Conservation (phyloP, 1,140 invertebrate species). For the Bombus confusus region DNA sequence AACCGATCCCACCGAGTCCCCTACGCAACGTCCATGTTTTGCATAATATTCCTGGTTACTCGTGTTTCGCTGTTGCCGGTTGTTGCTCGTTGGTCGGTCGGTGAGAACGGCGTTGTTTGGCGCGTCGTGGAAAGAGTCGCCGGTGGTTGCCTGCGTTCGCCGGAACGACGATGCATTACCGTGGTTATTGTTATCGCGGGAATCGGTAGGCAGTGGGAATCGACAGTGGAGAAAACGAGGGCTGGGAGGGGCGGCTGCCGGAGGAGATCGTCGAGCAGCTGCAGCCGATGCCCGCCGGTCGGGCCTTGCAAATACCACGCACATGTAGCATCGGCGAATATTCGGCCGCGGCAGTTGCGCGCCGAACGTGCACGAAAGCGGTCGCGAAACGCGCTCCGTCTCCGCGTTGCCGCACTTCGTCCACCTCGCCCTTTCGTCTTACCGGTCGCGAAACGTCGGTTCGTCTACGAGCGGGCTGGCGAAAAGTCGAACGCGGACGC, state of each 20-base stretch:
- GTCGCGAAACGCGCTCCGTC: background rate
- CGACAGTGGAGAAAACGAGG: background rate
- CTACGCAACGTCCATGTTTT: background rate
- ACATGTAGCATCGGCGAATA: conserved; percentile 8
- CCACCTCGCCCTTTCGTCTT: fast-evolving
- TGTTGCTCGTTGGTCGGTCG: background rate
- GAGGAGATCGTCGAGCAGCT: background rate
- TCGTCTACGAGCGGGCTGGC: too few species aligned
- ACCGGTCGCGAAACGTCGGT: too few species aligned
- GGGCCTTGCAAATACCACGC: conserved; percentile 31
- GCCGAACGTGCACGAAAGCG: conserved; percentile 1
- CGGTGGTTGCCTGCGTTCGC: background rate
- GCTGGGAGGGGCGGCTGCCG: background rate
- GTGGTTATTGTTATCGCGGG: background rate
- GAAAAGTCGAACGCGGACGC: too few species aligned
- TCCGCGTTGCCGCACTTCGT: background rate
- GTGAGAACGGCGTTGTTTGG: background rate
- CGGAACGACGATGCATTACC: background rate
- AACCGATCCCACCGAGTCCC: background rate
- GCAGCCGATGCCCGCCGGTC: conserved; percentile 13
- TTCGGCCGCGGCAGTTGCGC: conserved; percentile 31
- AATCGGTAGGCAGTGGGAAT: background rate
- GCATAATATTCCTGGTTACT: background rate
- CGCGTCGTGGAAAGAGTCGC: background rate
- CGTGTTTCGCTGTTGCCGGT: background rate